Evolutionary conservation across 2,888 invertebrate genomes (phyloP).

Genomic region (Pandemis heparana): DNA sequence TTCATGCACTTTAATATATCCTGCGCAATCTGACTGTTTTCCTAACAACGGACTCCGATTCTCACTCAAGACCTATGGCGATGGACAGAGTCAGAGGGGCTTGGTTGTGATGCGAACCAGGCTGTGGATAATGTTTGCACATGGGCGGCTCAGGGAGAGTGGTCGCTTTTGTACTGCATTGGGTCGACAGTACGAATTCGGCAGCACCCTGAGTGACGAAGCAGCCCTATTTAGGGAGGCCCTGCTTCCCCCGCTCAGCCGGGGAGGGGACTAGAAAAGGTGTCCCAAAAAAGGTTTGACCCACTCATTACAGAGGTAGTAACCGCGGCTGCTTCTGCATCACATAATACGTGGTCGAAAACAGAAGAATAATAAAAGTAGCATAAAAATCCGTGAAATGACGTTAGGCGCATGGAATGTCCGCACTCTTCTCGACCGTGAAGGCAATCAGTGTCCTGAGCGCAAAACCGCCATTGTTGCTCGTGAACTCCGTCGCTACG

Average conservation of each 20-base stretch:
- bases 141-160: slow-evolving; percentile 33
- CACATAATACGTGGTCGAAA: slow-evolving; percentile 1
- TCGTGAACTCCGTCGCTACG: slow-evolving; percentile 45
- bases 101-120: slow-evolving; percentile 19
- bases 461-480: slow-evolving; percentile 45
- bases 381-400: not conserved
- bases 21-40: slow-evolving; percentile 18
- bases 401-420: slow-evolving; percentile 43
- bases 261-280: slow-evolving; percentile 50
- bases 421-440: slow-evolving; percentile 35
- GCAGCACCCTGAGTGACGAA: slow-evolving; percentile 45
- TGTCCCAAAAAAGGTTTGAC: slow-evolving; percentile 47
- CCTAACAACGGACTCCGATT: not conserved
- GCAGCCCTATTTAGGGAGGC: slow-evolving; percentile 50
- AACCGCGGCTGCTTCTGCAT: slow-evolving; percentile 44
- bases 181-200: slow-evolving; percentile 44
- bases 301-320: slow-evolving; percentile 32
- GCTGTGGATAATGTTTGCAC: slow-evolving; percentile 43
- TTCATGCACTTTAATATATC: slow-evolving; percentile 18
- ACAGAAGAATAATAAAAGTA: not conserved
- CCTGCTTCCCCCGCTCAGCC: slow-evolving; percentile 48
- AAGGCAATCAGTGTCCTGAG: slow-evolving; percentile 17
- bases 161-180: slow-evolving; percentile 45
- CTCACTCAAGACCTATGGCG: not conserved
- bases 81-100: slow-evolving; percentile 20